Percentiles rank a stretch among this genome's conserved stretches.
Conservation (phyloP, 2,113 vertebrate species). For the Excalfactoria chinensis region DNA sequence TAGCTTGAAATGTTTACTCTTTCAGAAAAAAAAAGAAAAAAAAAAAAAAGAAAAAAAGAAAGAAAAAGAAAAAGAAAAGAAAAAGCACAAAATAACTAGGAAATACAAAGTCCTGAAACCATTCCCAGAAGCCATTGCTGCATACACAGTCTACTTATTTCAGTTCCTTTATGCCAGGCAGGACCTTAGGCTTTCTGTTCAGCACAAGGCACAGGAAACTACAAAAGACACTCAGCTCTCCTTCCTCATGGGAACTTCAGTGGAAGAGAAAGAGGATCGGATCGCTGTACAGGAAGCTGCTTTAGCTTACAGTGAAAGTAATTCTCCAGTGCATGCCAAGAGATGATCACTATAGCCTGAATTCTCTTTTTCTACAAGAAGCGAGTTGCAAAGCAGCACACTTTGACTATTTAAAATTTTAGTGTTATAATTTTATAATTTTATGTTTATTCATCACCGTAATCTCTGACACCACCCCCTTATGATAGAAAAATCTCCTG, state of each 20-base stretch:
- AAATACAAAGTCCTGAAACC: slow-evolving; percentile 65
- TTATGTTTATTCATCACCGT: background rate
- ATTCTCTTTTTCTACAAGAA: background rate
- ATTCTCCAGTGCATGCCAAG: background rate
- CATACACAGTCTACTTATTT: slow-evolving; percentile 53
- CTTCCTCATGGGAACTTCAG: slow-evolving; percentile 51
- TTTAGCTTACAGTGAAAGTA: slow-evolving; percentile 24
- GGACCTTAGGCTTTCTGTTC: slow-evolving; percentile 57
- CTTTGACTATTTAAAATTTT: background rate
- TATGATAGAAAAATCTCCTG: background rate
- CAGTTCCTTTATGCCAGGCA: slow-evolving; percentile 30
- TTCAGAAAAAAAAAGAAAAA: slow-evolving; percentile 18
- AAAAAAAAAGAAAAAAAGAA: background rate
- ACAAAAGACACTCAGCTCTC: slow-evolving; percentile 47
- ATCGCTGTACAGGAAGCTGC: slow-evolving; percentile 43
- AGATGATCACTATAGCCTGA: background rate
- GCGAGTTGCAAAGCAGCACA: background rate
- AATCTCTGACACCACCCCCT: background rate
- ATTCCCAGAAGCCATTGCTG: slow-evolving; percentile 48
- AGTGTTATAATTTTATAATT: background rate
- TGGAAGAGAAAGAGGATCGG: slow-evolving; percentile 14
- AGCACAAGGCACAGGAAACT: background rate
- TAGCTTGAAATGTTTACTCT: slow-evolving; percentile 69
- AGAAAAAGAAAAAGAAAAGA: background rate
- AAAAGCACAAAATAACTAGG: slow-evolving; percentile 51